Evolutionary conservation across 2,113 vertebrate species (phyloP), one percentile per base, ranked within the genome.

Genomic region (Antennarius striatus): DNA sequence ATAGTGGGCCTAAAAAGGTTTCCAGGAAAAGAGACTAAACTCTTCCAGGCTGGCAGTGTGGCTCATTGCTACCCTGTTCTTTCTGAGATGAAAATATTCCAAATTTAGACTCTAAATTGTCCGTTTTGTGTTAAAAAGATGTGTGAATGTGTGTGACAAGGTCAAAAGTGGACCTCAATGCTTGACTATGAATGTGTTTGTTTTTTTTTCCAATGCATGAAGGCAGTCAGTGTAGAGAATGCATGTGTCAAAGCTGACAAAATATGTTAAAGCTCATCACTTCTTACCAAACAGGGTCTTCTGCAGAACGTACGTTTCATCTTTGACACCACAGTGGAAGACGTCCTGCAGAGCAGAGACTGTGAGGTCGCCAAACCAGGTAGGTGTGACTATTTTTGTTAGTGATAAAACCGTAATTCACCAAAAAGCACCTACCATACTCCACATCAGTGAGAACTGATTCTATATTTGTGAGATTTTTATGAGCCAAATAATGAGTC

Each of bases 271-370:
- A 13, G 69, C 54, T 2, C 16, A 6, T 55, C n/a, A 77, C 58
- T 68, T 85, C 49, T 79, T 50, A 22, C 72, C 58, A 71, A 79
- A 39, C 91, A 99, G 98, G 98, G 97, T 49, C 89, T 98, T 81
- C 92, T 99, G 71, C 96, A 99, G 92, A 96, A 96, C 60, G 88
- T 98, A 65, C 89, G 77, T 13, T 89, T 99, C 65, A 86, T 96
- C 75, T 98, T 99, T 86, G 95, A 95, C 53, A 93, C 92, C 9
- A 87, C 96, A 0, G 40, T 97, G 66, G 96, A 96, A 45, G 95
- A 97, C 10, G 56, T 98, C 79, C 93, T 99, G 9, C 89, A 68
- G 75, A 94, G 86, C 83, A 96, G 92, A 90, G 96, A 96, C 56
- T 99, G 98, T 54, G 93, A 93, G 53, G 85, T 91, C 29, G 86